Evolutionary conservation across 2,888 invertebrate genomes (phyloP).

Genomic region (Hirtodrosophila confusa): DNA sequence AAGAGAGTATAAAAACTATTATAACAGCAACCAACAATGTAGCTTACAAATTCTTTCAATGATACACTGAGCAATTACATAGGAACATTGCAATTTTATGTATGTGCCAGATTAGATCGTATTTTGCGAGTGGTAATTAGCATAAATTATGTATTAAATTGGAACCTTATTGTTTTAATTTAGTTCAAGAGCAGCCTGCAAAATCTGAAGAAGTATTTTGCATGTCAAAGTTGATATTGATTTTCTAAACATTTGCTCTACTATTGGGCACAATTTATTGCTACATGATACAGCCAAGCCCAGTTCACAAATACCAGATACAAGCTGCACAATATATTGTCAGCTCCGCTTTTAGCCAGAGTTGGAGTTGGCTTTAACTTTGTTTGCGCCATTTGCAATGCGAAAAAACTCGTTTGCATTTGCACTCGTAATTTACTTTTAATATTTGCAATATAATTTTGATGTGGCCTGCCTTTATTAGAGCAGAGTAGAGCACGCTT

Average conservation of each 20-base stretch:
- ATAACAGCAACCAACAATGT: too few relatives aligned
- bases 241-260: constrained; percentile 31
- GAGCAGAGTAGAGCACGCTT: constrained; percentile 66
- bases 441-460: constrained; percentile 70
- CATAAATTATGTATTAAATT: too few relatives aligned
- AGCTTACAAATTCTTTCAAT: too few relatives aligned
- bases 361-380: constrained; percentile 11
- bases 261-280: constrained; percentile 68
- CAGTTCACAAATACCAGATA: constrained; percentile 40
- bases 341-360: constrained; percentile 12
- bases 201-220: background rate
- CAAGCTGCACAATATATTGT: background rate
- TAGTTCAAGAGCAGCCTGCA: background rate
- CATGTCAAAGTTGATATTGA: constrained; percentile 21
- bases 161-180: too few relatives aligned
- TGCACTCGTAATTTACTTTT: constrained; percentile 72
- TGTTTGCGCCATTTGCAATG: constrained; percentile 16
- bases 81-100: too few relatives aligned
- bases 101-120: too few relatives aligned
- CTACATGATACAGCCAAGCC: constrained; percentile 57
- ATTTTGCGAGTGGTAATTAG: too few relatives aligned
- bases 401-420: constrained; percentile 71
- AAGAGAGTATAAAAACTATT: too few relatives aligned
- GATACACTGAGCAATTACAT: too few relatives aligned
- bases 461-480: constrained; percentile 57